Evolutionary conservation across 2,888 invertebrate species (phyloP), one percentile per base, ranked within the genome.

Genomic region (Tridacna gigas): DNA sequence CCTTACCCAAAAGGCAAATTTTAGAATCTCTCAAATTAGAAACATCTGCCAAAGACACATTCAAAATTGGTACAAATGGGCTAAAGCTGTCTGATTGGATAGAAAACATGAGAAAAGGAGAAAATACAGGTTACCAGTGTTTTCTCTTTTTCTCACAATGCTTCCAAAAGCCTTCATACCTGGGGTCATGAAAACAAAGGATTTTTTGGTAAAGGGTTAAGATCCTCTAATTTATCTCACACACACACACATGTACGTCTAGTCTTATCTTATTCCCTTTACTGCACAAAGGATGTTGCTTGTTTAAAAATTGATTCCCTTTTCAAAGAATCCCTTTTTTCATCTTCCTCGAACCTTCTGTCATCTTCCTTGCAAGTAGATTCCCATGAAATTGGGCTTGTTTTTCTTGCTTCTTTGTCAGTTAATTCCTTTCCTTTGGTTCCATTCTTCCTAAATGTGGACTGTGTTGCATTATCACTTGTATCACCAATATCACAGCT

Each of bases 211-310:
- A 25, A 25, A 63, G 56, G 13, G 22, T 25, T 13, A 9, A 63
- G 13, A 13, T n/a, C 25, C 20, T 63, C 1, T 13, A 25, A 63
- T 20, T 12, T 63, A 25, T 3, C n/a, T n/a, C 13, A 63, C 13
- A 9, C 2, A 25, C 1, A n/a, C 9, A 11, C 5, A 9, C 26
- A 18, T 28, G 5, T 63, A n/a, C 63, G 7, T 63, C 63, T 63
- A n/a, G 3, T 13, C n/a, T n/a, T 25, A n/a, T n/a, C n/a, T 11
- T 18, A 12, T 25, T 65, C 11, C 20, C 28, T 45, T 66, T 77
- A 84, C 47, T 82, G 84, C 2, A 84, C 79, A 77, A 61, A 84
- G 22, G 79, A 79, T 48, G 80, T 85, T 26, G 82, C 82, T 26
- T 85, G 73, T 77, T 84, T 66, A 15, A 85, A 63, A 22, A 82